Percentiles rank a stretch among this genome's conserved stretches.
Evolutionary conservation across 2,888 invertebrate genomes (phyloP).

Genomic region (Caenorhabditis auriculariae): DNA sequence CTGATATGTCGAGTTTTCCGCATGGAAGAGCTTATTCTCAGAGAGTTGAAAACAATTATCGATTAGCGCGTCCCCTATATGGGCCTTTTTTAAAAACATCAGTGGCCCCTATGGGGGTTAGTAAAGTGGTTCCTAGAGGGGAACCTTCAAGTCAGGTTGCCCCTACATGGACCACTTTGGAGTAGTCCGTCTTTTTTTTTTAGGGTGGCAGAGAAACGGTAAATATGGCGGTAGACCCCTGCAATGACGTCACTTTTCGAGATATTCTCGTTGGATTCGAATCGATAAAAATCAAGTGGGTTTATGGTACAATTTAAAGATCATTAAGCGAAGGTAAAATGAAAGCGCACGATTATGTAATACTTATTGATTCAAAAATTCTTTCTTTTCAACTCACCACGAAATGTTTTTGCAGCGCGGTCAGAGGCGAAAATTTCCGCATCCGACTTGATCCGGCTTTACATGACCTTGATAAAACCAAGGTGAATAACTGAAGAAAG

Average conservation of each 20-base stretch:
- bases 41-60: too few relatives aligned
- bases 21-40: too few relatives aligned
- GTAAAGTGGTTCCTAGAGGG: too few relatives aligned
- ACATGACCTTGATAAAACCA: constrained; percentile 13
- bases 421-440: constrained; percentile 12
- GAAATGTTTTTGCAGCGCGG: constrained; percentile 7
- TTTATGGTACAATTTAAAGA: not conserved
- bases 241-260: constrained; percentile 12
- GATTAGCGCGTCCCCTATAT: too few relatives aligned
- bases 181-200: not conserved
- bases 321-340: not conserved
- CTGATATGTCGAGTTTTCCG: too few relatives aligned
- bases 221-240: constrained; percentile 3
- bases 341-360: too few relatives aligned
- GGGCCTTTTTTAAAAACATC: too few relatives aligned
- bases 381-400: not conserved
- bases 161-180: too few relatives aligned
- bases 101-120: too few relatives aligned
- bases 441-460: constrained; percentile 25
- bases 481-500: too few relatives aligned
- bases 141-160: too few relatives aligned
- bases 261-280: constrained; percentile 20
- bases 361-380: too few relatives aligned
- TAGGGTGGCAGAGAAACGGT: not conserved
- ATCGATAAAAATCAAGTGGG: constrained; percentile 11